phyloP scores from a whole-genome alignment of 2,888 invertebrate genomes.

The Rhagonycha lutea region DNA sequence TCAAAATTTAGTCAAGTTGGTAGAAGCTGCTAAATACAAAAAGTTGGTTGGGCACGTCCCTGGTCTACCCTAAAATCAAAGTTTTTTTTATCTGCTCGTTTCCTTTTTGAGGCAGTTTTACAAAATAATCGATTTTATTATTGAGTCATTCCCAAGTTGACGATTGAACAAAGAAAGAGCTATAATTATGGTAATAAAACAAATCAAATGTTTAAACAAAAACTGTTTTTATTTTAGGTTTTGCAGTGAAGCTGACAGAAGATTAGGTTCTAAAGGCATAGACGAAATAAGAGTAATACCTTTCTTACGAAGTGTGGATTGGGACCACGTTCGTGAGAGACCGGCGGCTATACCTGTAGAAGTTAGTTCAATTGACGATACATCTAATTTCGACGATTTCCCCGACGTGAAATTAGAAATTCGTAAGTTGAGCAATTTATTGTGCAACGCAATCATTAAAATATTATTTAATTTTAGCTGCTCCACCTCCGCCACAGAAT shows the following conservation, averaged over 20 bases:
- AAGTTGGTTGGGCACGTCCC: no score
- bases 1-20: no score
- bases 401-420: constrained; percentile 98
- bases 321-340: constrained; percentile 98
- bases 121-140: no score
- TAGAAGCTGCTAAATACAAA: no score
- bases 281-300: constrained; percentile 91
- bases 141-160: no score
- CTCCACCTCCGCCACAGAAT: constrained; percentile 86
- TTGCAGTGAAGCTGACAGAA: constrained; percentile 94
- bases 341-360: constrained; percentile 98
- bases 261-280: constrained; percentile 87
- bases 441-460: background rate
- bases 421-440: constrained; percentile 67
- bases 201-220: no score
- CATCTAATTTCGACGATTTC: constrained; percentile 99
- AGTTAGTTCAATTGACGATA: constrained; percentile 98
- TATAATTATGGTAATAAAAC: no score
- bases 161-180: no score
- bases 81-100: no score
- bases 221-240: constrained; percentile 63
- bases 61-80: no score
- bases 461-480: constrained; percentile 62
- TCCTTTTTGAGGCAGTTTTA: no score
- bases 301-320: constrained; percentile 97